Evolutionary conservation across 2,888 invertebrate genomes (phyloP).

Genomic region (Pteria penguin): DNA sequence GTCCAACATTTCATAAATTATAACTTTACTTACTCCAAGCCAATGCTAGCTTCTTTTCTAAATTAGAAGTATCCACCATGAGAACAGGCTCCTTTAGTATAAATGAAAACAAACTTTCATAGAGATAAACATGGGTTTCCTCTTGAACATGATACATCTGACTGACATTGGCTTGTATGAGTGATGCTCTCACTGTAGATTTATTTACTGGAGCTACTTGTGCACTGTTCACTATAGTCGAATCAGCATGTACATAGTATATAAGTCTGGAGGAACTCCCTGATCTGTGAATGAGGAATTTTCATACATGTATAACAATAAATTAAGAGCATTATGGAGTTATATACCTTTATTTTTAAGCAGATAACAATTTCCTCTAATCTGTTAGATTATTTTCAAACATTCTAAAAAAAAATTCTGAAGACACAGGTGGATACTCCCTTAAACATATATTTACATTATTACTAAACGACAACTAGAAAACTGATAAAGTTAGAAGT

Average conservation of each 20-base stretch:
- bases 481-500: too few species aligned
- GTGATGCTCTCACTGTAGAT: neutral
- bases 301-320: too few species aligned
- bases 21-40: too few species aligned
- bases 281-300: constrained; percentile 29
- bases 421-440: too few species aligned
- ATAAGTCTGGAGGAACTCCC: constrained; percentile 43
- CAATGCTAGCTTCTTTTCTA: constrained; percentile 44
- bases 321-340: too few species aligned
- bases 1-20: too few species aligned
- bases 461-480: too few species aligned
- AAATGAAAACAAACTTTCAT: constrained; percentile 43
- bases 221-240: constrained; percentile 9
- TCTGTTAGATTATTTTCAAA: too few species aligned
- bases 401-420: too few species aligned
- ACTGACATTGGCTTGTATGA: neutral
- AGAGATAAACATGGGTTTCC: constrained; percentile 17
- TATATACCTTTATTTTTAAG: too few species aligned
- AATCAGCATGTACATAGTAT: constrained; percentile 29
- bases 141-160: neutral
- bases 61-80: constrained; percentile 37
- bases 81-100: constrained; percentile 45
- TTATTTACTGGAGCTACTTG: constrained; percentile 20
- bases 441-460: too few species aligned
- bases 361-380: too few species aligned